Percentiles rank a stretch among this genome's conserved stretches.
phyloP scores from a whole-genome alignment of 1,140 invertebrate genomes.

The Rhysida immarginata region DNA sequence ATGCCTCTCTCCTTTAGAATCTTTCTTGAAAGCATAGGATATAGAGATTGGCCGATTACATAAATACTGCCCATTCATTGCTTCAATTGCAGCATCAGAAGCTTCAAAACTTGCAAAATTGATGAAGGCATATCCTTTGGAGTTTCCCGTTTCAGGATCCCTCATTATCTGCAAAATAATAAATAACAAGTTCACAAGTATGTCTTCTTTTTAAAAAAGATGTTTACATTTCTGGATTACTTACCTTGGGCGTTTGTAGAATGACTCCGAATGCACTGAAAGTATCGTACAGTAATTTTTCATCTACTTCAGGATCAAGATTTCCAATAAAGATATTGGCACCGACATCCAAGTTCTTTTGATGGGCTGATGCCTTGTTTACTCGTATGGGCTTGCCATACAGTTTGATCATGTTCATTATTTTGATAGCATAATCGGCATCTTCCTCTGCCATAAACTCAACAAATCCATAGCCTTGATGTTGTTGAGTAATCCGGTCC shows the following conservation, averaged over 20 bases:
- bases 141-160: conserved; percentile 96
- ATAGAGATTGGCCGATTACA: conserved; percentile 97
- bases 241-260: conserved; percentile 96
- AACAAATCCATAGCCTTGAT: conserved; percentile 99
- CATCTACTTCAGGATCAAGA: conserved; percentile 98
- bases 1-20: conserved; percentile 95
- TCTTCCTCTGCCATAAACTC: conserved; percentile 99
- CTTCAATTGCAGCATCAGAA: conserved; percentile 95
- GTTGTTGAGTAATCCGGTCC: conserved; percentile 92
- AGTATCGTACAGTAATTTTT: conserved; percentile 96
- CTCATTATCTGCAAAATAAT: conserved; percentile 79
- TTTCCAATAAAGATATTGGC: conserved; percentile 99
- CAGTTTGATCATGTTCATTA: conserved; percentile 99
- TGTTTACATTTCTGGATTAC: not conserved
- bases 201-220: not conserved
- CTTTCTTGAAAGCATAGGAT: conserved; percentile 98
- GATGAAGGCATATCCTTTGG: conserved; percentile 98
- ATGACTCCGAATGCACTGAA: conserved; percentile 99
- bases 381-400: conserved; percentile 99
- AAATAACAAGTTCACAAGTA: not conserved
- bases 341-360: conserved; percentile 97
- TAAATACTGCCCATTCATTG: conserved; percentile 99
- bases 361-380: conserved; percentile 98
- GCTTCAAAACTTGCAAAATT: conserved; percentile 99
- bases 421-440: conserved; percentile 99